Evolutionary conservation across 1,140 invertebrate genomes (phyloP).

Genomic region (Pectinophora gossypiella): DNA sequence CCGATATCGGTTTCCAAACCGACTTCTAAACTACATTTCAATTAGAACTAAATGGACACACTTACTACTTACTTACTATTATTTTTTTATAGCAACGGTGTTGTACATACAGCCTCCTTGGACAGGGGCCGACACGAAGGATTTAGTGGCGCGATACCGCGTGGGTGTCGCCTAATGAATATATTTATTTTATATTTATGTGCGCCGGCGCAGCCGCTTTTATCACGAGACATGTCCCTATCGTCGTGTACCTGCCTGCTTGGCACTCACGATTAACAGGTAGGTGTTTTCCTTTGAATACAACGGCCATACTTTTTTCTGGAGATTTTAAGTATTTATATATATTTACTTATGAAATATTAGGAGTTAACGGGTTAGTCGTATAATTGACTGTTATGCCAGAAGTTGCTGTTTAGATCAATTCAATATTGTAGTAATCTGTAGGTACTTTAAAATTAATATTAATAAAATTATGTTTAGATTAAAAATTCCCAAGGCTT

Average conservation of each 20-base stretch:
- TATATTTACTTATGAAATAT: too few relatives aligned
- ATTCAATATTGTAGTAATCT: too few relatives aligned
- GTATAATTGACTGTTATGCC: too few relatives aligned
- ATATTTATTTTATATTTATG: slow-evolving; percentile 68
- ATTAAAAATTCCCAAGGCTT: too few relatives aligned
- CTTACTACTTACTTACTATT: neutral
- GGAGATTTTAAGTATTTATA: too few relatives aligned
- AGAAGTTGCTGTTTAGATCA: too few relatives aligned
- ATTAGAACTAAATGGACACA: neutral
- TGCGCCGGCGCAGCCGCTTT: slow-evolving; percentile 49
- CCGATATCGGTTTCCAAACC: too few relatives aligned
- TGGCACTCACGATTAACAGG: slow-evolving; percentile 17
- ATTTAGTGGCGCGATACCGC: slow-evolving; percentile 66
- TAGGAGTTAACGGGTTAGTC: too few relatives aligned
- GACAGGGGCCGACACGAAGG: slow-evolving; percentile 59
- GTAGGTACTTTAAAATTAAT: too few relatives aligned
- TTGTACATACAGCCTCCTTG: slow-evolving; percentile 9
- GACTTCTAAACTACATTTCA: slow-evolving; percentile 2
- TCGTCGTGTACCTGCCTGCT: slow-evolving; percentile 17
- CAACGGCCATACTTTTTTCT: too few relatives aligned
- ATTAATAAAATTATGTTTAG: too few relatives aligned
- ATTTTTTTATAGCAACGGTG: slow-evolving; percentile 5
- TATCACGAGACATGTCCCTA: slow-evolving; percentile 54
- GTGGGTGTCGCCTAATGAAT: slow-evolving; percentile 73
- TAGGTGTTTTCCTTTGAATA: neutral